phyloP scores from a whole-genome alignment of 2,888 invertebrate genomes.

The Sphaerophoria taeniata region DNA sequence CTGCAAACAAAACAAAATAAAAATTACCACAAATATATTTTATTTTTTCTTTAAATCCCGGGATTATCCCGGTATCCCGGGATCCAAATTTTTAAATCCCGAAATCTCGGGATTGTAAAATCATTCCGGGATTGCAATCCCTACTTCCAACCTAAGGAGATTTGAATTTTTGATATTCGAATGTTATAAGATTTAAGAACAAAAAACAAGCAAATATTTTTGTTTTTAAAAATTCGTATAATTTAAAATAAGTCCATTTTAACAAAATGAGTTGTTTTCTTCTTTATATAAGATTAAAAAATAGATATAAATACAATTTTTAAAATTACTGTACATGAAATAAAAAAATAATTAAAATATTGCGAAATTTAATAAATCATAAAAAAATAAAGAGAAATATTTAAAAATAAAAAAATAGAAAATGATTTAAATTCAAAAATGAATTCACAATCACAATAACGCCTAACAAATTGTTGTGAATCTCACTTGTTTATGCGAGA shows the following conservation, averaged over 20 bases:
- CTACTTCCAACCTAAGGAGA: too few relatives aligned
- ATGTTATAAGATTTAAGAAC: neutral
- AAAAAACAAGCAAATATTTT: neutral
- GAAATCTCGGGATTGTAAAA: too few relatives aligned
- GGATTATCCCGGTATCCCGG: too few relatives aligned
- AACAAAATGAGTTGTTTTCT: constrained; percentile 31
- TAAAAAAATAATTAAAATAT: constrained; percentile 15
- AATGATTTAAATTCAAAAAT: constrained; percentile 64
- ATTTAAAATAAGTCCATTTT: constrained; percentile 39
- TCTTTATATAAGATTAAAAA: neutral
- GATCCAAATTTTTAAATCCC: too few relatives aligned
- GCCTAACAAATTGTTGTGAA: constrained; percentile 46
- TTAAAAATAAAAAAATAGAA: constrained; percentile 17
- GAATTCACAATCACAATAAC: constrained; percentile 56
- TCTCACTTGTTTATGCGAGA: constrained; percentile 50
- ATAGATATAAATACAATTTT: constrained; percentile 70
- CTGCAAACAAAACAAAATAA: too few relatives aligned
- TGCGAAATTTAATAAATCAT: constrained; percentile 11
- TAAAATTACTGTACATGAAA: constrained; percentile 73
- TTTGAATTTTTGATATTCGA: too few relatives aligned
- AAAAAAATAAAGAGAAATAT: constrained; percentile 15
- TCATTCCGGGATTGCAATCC: too few relatives aligned
- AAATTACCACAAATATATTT: too few relatives aligned
- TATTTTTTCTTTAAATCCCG: too few relatives aligned
- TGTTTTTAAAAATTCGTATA: constrained; percentile 4